Conservation (phyloP, 1,140 invertebrate species). For the Oscheius sp. region DNA sequence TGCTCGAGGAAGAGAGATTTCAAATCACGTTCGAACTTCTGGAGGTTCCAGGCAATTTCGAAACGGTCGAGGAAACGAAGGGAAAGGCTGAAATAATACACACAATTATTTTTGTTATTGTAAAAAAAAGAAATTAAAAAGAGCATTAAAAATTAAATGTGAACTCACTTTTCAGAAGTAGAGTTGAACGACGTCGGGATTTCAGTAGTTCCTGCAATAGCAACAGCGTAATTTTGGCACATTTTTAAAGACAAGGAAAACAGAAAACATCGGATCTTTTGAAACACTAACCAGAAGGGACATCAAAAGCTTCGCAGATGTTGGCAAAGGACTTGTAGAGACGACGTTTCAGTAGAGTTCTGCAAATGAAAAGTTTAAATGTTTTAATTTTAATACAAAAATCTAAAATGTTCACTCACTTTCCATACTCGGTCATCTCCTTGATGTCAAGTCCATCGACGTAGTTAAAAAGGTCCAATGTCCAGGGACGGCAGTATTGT, state of each 20-base stretch:
- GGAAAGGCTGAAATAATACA: background rate
- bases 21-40: conserved; percentile 25
- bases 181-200: background rate
- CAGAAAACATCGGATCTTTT: too few species aligned
- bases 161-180: background rate
- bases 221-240: too few species aligned
- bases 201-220: conserved; percentile 5
- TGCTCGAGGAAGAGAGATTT: conserved; percentile 31
- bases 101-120: background rate
- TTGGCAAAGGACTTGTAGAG: conserved; percentile 9
- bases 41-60: conserved; percentile 22
- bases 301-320: conserved; percentile 12
- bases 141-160: background rate
- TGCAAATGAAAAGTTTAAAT: background rate
- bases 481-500: conserved; percentile 15
- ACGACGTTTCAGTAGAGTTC: conserved; percentile 10
- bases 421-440: conserved; percentile 23
- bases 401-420: conserved; percentile 6
- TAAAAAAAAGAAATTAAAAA: too few species aligned
- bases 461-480: conserved; percentile 21
- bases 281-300: too few species aligned
- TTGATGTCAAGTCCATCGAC: conserved; percentile 23
- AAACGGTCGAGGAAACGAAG: conserved; percentile 24
- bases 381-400: too few species aligned
- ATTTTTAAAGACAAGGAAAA: too few species aligned